A percentile compares a stretch with the other conserved stretches of the same genome.
Evolutionary conservation across 2,888 invertebrate genomes (phyloP).

Genomic region (Papilio gigon): DNA sequence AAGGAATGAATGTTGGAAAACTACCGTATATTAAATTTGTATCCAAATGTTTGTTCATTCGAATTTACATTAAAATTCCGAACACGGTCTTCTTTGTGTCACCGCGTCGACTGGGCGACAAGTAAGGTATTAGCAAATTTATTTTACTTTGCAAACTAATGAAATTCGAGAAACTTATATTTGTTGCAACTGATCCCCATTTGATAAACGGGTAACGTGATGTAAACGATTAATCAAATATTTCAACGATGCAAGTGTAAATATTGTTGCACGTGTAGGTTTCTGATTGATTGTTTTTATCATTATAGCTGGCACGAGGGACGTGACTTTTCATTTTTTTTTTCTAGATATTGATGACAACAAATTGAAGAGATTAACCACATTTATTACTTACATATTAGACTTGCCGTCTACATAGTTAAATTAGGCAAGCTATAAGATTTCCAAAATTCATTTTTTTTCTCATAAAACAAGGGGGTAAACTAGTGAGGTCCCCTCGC

Average conservation of each 20-base stretch:
- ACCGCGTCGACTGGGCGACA: neutral
- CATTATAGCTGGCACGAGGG: neutral
- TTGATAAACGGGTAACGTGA: neutral
- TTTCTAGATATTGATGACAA: neutral
- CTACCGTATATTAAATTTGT: slow-evolving; percentile 25
- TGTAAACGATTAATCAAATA: neutral
- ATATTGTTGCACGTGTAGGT: neutral
- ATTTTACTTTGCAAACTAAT: neutral
- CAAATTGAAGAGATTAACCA: neutral
- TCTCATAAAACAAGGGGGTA: no score
- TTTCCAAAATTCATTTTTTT: no score
- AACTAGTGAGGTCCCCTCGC: no score
- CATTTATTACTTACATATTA: no score
- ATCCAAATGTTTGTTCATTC: slow-evolving; percentile 29
- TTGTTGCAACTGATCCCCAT: neutral
- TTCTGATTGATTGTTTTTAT: neutral
- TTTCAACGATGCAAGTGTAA: neutral
- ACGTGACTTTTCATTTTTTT: neutral
- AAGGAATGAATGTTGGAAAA: slow-evolving; percentile 28
- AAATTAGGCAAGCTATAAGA: neutral
- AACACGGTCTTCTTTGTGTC: slow-evolving; percentile 3
- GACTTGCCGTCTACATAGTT: no score
- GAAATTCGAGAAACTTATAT: neutral
- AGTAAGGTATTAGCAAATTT: neutral
- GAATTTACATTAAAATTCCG: slow-evolving; percentile 29